Evolutionary conservation across 2,888 invertebrate genomes (phyloP), one percentile per base, ranked within the genome.

Genomic region (Ophion ventricosus): DNA sequence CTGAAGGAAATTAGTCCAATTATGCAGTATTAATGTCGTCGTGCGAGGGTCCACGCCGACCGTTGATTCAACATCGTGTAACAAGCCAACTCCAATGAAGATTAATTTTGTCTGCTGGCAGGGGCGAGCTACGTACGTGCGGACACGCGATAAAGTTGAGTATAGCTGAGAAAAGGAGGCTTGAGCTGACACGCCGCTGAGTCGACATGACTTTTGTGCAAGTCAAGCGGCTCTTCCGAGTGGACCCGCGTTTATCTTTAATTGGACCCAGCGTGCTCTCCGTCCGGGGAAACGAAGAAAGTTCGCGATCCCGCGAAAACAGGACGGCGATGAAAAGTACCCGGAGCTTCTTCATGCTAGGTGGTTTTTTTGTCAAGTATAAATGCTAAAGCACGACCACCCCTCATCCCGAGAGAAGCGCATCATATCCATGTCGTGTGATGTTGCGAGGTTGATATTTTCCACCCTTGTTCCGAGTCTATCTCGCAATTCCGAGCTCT

Each of bases 201-300:
- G 80, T 61, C 72, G 72, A 80, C 84, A 78, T 66, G 75, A 75
- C 80, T 85, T 85, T 82, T 85, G 80, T 80, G 40, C 73, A 56
- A 73, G 79, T 56, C 75, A 54, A 59, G 84, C 66, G 54, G 59
- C 70, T 49, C 40, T 49, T 40, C 59, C 66, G 70, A 84, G 84
- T 84, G 82, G 82, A 82, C 82, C 79, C 57, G 72, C 84, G 79
- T 84, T 84, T 84, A 84, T 82, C 84, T 84, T 84, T 84, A 84
- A 84, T 84, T 84, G 84, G 84, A 79, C 59, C 29, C 75, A 66
- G 79, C 49, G 17, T 79, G 79, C 72, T 80, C 82, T 59, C 66
- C 26, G 57, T 26, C 25, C 4, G 66, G 20, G 49, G 57, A 82
- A 72, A 54, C 75, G 72, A 72, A 54, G 59, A 80, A 80, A 63